Evolutionary conservation across 2,797 vertebrate species (phyloP).

Genomic region (Myotis myotis): DNA sequence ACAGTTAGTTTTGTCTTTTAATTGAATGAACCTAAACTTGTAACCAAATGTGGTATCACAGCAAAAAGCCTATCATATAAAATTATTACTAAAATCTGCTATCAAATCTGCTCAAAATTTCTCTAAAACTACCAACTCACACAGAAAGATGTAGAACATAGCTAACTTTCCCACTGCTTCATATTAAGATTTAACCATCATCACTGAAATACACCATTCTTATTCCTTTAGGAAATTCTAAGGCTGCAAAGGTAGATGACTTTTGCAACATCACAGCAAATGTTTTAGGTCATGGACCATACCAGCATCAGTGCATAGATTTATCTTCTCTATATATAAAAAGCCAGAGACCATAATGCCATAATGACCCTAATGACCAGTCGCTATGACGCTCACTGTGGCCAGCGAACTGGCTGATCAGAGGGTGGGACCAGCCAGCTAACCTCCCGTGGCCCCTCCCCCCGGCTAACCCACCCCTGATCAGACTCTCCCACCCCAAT

Average conservation of each 20-base stretch:
- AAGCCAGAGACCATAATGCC: too few species aligned
- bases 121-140: background rate
- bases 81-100: slow-evolving; percentile 12
- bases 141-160: background rate
- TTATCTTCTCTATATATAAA: background rate
- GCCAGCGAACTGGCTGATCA: too few species aligned
- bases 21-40: background rate
- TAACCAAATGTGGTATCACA: background rate
- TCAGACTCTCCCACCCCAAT: too few species aligned
- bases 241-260: background rate
- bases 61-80: background rate
- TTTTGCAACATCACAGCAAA: background rate
- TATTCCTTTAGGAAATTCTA: slow-evolving; percentile 26
- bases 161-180: background rate
- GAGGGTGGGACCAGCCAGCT: too few species aligned
- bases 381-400: too few species aligned
- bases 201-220: background rate
- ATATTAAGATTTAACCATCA: background rate
- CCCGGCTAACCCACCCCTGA: too few species aligned
- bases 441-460: too few species aligned
- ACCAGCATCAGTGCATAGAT: background rate
- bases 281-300: slow-evolving; percentile 12
- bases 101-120: slow-evolving; percentile 19
- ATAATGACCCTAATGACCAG: too few species aligned
- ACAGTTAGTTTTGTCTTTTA: slow-evolving; percentile 20